Conservation (phyloP, 2,888 invertebrate genomes). For the Nomada ferruginata region DNA sequence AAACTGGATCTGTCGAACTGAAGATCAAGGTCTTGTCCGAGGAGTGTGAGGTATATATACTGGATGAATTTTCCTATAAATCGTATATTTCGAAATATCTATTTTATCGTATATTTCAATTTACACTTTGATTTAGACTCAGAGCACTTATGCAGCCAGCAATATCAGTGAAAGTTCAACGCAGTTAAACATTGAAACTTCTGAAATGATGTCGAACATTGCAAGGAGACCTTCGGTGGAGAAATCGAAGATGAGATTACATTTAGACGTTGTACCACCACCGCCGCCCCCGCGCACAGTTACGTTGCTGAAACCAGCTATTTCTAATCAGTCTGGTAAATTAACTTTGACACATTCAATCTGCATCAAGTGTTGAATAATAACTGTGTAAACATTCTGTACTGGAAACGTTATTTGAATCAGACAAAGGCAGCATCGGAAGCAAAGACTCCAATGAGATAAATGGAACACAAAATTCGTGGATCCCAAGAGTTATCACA, state of each 20-base stretch:
- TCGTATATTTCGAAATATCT: not conserved
- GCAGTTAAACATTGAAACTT: conserved; percentile 58
- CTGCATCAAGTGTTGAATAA: not conserved
- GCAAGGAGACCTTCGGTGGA: conserved; percentile 80
- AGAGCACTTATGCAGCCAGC: conserved; percentile 79
- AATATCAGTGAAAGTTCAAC: conserved; percentile 77
- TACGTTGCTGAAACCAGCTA: conserved; percentile 77
- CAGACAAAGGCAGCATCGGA: conserved; percentile 73
- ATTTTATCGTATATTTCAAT: not conserved
- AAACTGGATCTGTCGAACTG: conserved; percentile 85
- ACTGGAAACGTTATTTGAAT: conserved; percentile 15
- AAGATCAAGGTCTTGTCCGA: conserved; percentile 83
- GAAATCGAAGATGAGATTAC: conserved; percentile 78
- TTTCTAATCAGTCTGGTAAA: conserved; percentile 74
- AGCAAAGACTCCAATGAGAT: conserved; percentile 75
- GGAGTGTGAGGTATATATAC: conserved; percentile 76
- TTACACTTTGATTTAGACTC: conserved; percentile 65
- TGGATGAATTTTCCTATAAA: not conserved
- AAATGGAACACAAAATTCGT: conserved; percentile 72
- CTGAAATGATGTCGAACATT: conserved; percentile 69
- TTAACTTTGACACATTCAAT: not conserved
- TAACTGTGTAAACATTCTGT: not conserved
- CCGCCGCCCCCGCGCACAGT: conserved; percentile 82
- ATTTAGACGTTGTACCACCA: conserved; percentile 79
- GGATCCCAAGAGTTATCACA: conserved; percentile 69